Percentiles rank a stretch among this genome's conserved stretches.
phyloP scores from a whole-genome alignment of 37 sponge, comb jelly and placozoan genomes.

The Dysidea cf. avara region DNA sequence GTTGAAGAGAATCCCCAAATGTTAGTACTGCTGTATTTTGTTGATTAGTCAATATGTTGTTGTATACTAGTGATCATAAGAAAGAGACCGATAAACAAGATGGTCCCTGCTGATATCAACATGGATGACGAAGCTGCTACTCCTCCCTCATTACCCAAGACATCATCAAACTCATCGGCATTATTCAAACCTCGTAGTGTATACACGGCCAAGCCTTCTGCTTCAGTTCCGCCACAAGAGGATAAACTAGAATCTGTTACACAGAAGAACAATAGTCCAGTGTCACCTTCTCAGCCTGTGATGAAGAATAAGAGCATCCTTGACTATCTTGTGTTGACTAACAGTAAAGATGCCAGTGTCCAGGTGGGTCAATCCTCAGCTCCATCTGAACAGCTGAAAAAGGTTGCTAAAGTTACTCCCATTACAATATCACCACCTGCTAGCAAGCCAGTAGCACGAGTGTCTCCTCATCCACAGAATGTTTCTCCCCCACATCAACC shows the following conservation, averaged over 20 bases:
- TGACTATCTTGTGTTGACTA: background rate
- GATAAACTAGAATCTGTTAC: too few species aligned
- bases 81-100: too few species aligned
- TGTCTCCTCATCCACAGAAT: constrained; percentile 15
- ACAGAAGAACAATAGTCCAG: background rate
- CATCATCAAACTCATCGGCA: too few species aligned
- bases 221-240: too few species aligned
- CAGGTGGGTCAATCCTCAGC: background rate
- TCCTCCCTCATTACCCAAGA: too few species aligned
- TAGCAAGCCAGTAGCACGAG: constrained; percentile 58
- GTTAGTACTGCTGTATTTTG: background rate
- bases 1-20: background rate
- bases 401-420: constrained; percentile 54
- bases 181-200: too few species aligned
- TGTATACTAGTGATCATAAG: background rate
- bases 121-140: too few species aligned
- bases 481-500: too few species aligned
- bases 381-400: constrained; percentile 12
- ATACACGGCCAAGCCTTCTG: too few species aligned
- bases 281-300: background rate
- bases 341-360: background rate
- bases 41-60: background rate
- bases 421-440: background rate
- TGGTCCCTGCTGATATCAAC: too few species aligned
- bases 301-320: background rate